Evolutionary conservation across 2,797 vertebrate genomes (phyloP), one percentile per base, ranked within the genome.

Genomic region (Microctenopoma lineatum): DNA sequence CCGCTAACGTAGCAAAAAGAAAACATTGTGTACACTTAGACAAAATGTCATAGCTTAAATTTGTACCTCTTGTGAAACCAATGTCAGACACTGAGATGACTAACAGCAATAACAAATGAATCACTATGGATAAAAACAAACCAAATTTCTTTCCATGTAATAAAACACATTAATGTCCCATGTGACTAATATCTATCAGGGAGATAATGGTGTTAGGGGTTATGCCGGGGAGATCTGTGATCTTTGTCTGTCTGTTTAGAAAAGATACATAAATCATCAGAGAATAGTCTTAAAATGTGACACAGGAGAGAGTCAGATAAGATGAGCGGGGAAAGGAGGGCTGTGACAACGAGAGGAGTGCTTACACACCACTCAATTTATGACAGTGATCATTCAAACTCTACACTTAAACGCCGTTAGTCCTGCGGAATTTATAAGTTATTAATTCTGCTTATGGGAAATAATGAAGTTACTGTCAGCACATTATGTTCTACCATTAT

Each of bases 231-330:
- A 73, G 77, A 85, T 75, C 74, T 84, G 85, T 77, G 80, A 79
- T 90, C 87, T 84, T 87, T 85, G 77, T 85, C 81, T 83, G 80
- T 70, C 59, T 88, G 81, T 84, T 87, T 84, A 64, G 77, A 88
- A 66, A 84, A 82, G 70, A 84, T 29, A 52, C 70, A 80, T 91
- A 92, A 92, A 92, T 92, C 83, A 85, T 73, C 66, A 42, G 79
- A 80, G 68, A 81, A 85, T 44, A 82, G 77, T 85, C 77, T 72
- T 89, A 87, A 90, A 90, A 90, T 78, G 67, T 87, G 84, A 89
- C 80, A 84, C 69, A 45, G 64, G 64, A 83, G 75, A 83, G 66
- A 68, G 67, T 5, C 41, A 83, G 84, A 88, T 88, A 90, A 86
- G 79, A 66, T 41, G 59, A 47, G 34, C 13, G 25, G 55, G 42